Base-by-base conservation (phyloP, 2,888 invertebrate genomes). In the Machimus atricapillus region DNA sequence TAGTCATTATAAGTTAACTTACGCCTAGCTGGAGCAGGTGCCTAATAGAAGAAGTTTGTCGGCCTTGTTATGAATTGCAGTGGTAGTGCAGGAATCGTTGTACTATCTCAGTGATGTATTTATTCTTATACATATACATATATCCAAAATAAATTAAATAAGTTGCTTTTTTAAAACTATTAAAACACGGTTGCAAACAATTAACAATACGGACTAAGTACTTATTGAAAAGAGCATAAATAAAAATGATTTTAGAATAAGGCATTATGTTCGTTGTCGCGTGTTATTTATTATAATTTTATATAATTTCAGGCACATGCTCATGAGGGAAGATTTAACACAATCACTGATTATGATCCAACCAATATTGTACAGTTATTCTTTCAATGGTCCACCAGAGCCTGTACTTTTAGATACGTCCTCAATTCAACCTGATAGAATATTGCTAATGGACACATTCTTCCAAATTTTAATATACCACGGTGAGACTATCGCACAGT, bases 391-490 rank as follows among this genome's bases (percentile, higher is more conserved):
- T 0, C 98, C 98, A 0, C 98, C 98, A 0, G 98, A 99, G 93
- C 99, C 99, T 0, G 99, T 99, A 6, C 94, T 99, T 31, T 94
- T 99, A 56, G 99, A 99, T 92, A 98, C 99, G 3, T 98, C 98
- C 85, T 98, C 98, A 88, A 99, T 99, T 91, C 98, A 98, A 92
- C 96, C 98, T 0, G 99, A 99, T 92, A 94, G 98, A 88, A 99
- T 99, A 90, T 94, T 99, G 76, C 95, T 99, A 86, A 99, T 99
- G 99, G 99, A 99, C 93, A 99, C 99, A 0, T 99, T 99, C 94
- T 99, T 99, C 95, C 99, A 99, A 93, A 98, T 99, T 91, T 95
- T 99, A 87, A 99, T 99, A 91, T 99, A 99, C 93, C 99, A 99
- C 91, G 99, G 99, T 92, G 99, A 99, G 95, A 99, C 98, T 9